Conservation (phyloP, 2,888 invertebrate genomes). For the Cephus pulcher region DNA sequence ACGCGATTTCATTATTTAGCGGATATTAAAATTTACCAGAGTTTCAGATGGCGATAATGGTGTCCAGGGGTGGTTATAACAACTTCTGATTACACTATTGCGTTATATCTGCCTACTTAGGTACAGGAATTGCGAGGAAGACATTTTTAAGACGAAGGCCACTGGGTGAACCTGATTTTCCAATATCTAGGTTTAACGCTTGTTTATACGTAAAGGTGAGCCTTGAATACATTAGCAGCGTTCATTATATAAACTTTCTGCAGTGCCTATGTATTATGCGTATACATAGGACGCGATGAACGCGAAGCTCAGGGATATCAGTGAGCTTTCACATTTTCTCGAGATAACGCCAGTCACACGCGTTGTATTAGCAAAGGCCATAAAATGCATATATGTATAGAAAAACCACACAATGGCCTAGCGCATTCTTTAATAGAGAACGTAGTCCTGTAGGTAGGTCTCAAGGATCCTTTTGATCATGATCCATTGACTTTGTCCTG, state of each 20-base stretch:
- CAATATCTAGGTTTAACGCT: background rate
- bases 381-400: background rate
- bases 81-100: background rate
- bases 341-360: constrained; percentile 47
- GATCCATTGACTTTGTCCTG: background rate
- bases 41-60: background rate
- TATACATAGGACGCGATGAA: background rate
- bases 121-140: background rate
- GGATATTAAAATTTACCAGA: background rate
- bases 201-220: background rate
- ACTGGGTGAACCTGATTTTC: background rate
- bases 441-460: background rate
- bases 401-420: background rate
- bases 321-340: constrained; percentile 34
- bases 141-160: background rate
- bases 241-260: background rate
- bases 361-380: background rate
- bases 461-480: background rate
- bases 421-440: background rate
- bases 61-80: background rate
- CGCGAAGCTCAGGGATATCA: background rate
- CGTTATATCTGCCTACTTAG: background rate
- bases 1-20: background rate
- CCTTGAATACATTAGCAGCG: background rate
- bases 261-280: background rate